These are phyloP conservation scores for Catharus bicknelli DNA, from an alignment of 2,113 vertebrate species.

Conservation along the genomic window DNA sequence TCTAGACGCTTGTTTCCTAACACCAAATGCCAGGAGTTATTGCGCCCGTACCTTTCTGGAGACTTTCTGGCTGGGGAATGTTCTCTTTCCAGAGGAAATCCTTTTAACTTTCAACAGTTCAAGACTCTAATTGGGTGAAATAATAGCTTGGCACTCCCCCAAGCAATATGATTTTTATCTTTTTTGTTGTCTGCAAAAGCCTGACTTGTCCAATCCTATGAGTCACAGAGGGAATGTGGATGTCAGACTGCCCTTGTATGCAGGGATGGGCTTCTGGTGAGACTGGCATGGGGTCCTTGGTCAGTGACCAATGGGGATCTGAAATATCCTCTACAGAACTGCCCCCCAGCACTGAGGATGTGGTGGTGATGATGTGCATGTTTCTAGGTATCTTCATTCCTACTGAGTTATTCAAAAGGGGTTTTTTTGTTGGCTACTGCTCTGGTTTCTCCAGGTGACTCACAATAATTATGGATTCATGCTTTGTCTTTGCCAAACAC, in stretches of 20 bases:
- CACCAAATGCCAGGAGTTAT: conserved; percentile 32
- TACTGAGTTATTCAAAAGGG: background rate
- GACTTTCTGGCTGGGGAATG: conserved; percentile 61
- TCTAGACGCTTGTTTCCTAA: conserved; percentile 39
- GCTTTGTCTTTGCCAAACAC: conserved; percentile 12
- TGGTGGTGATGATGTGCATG: accelerated
- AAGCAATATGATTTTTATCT: conserved; percentile 67
- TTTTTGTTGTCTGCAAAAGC: conserved; percentile 53
- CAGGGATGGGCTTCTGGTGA: background rate
- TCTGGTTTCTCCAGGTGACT: conserved; percentile 44
- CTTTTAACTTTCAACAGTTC: conserved; percentile 72
- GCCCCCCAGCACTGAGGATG: background rate
- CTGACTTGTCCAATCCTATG: conserved; percentile 24
- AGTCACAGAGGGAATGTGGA: background rate
- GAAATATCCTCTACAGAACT: background rate
- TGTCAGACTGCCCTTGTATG: background rate
- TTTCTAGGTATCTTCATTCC: background rate
- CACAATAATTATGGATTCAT: conserved; percentile 18
- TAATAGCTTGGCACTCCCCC: conserved; percentile 53
- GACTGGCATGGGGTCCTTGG: background rate
- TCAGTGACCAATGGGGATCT: background rate
- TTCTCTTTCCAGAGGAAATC: conserved; percentile 75
- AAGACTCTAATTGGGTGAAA: conserved; percentile 54
- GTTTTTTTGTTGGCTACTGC: background rate
- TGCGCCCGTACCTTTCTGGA: conserved; percentile 55